phyloP scores from a whole-genome alignment of 2,888 invertebrate species.

The Hydrotaea cyrtoneurina region DNA sequence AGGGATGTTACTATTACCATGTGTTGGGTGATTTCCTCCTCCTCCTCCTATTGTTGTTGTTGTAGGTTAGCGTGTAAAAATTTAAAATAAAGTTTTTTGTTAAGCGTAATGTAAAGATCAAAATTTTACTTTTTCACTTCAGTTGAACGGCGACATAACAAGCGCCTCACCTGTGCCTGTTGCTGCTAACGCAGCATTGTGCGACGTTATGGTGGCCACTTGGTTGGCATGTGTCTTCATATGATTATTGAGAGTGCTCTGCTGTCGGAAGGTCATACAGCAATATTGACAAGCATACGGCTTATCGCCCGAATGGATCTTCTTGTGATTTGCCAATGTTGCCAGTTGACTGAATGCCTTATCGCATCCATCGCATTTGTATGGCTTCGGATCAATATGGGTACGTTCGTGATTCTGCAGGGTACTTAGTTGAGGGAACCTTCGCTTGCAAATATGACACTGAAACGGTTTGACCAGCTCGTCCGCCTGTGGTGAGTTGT shows the following conservation, averaged over 20 bases:
- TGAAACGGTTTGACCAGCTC: slow-evolving; percentile 78
- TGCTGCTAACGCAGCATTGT: slow-evolving; percentile 56
- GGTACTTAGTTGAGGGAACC: slow-evolving; percentile 77
- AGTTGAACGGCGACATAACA: slow-evolving; percentile 78
- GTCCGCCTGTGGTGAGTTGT: slow-evolving; percentile 78
- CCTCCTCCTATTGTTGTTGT: slow-evolving; percentile 60
- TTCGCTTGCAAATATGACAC: slow-evolving; percentile 77
- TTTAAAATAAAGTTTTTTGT: slow-evolving; percentile 79
- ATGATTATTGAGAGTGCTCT: slow-evolving; percentile 78
- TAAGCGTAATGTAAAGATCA: slow-evolving; percentile 78
- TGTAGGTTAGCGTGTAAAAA: slow-evolving; percentile 76
- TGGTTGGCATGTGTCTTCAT: slow-evolving; percentile 76
- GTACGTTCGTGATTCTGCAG: slow-evolving; percentile 78
- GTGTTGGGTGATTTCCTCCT: slow-evolving; percentile 56
- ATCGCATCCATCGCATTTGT: slow-evolving; percentile 78
- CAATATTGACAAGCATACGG: slow-evolving; percentile 78
- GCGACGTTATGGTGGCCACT: slow-evolving; percentile 65
- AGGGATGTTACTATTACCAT: slow-evolving; percentile 65
- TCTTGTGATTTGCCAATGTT: slow-evolving; percentile 78
- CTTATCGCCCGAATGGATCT: slow-evolving; percentile 78
- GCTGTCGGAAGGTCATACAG: slow-evolving; percentile 79
- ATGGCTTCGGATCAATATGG: slow-evolving; percentile 78
- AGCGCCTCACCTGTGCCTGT: slow-evolving; percentile 71
- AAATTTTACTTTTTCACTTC: slow-evolving; percentile 69
- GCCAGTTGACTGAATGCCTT: slow-evolving; percentile 78